A percentile compares a stretch with the other conserved stretches of the same genome.
Evolutionary conservation across 1,140 invertebrate genomes (phyloP).

Genomic region (Macrocentrus cingulum): DNA sequence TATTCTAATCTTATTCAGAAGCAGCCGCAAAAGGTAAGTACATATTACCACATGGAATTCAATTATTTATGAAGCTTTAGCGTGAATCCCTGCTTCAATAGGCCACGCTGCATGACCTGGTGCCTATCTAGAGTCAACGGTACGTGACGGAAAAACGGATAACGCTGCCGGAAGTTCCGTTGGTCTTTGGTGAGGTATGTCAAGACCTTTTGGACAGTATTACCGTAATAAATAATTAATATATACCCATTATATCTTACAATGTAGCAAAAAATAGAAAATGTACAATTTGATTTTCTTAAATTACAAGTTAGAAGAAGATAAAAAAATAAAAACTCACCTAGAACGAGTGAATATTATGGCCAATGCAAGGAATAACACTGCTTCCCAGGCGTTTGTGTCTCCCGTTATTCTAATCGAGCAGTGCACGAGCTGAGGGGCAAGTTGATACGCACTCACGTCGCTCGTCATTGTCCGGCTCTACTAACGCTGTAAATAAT

Average conservation of each 20-base stretch:
- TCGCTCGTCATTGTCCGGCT: background rate
- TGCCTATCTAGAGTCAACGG: slow-evolving; percentile 47
- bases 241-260: too few relatives aligned
- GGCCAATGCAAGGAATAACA: too few relatives aligned
- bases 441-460: slow-evolving; percentile 10
- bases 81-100: slow-evolving; percentile 40
- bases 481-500: background rate
- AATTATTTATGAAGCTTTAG: too few relatives aligned
- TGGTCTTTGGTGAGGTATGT: slow-evolving; percentile 34
- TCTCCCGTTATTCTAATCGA: slow-evolving; percentile 52
- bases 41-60: too few relatives aligned
- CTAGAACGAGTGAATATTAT: too few relatives aligned
- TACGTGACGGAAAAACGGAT: slow-evolving; percentile 56
- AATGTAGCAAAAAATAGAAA: too few relatives aligned
- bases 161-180: slow-evolving; percentile 51
- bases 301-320: too few relatives aligned
- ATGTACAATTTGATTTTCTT: too few relatives aligned
- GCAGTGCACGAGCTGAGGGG: background rate
- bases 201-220: background rate
- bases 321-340: too few relatives aligned
- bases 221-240: too few relatives aligned
- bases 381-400: slow-evolving; percentile 37
- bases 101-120: slow-evolving; percentile 42
- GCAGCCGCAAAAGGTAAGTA: too few relatives aligned
- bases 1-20: too few relatives aligned